Evolutionary conservation across 2,113 vertebrate species (phyloP), one percentile per base, ranked within the genome.

Genomic region (Hypanus sabinus): DNA sequence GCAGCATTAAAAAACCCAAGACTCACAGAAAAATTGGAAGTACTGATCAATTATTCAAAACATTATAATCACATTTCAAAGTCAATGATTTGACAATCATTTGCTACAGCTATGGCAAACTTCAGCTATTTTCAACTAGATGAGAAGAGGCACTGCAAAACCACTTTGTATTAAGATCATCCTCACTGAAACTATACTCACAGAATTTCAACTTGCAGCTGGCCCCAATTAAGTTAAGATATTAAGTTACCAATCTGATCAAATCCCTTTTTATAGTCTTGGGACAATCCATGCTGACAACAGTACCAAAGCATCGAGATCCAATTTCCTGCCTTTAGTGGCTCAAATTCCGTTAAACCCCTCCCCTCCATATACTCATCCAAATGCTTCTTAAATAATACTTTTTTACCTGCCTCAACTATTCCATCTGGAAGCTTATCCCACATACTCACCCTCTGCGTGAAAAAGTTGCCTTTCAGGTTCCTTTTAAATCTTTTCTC

Each of bases 201-300:
- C 88, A 90, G 27, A 14, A 91, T 36, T 70, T 91, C 68, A 18
- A 91, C 65, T 33, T 68, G 65, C 88, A 91, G n/a, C 88, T 70
- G n/a, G 88, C 62, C 60, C 88, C 30, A 70, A 68, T 70, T 91
- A 91, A 36, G 62, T 70, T 70, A 33, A 91, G 18, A 14, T 70
- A 65, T 91, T 36, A 70, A 91, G 62, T 70, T 70, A 38, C 60
- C 88, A 91, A 36, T n/a, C 18, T 91, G 7, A 91, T 91, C 60
- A 18, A 70, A 22, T n/a, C 18, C 60, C 2, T 91, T 36, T 38
- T 88, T 90, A 46, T 46, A 46, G 46, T 46, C 46, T 3, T 46
- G 46, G 46, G 46, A 46, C 46, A 46, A 46, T 46, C 46, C 46
- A 46, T 46, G 46, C 46, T 46, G 46, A 46, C 46, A 46, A 46